These are phyloP conservation scores for Octodonta nipae DNA, from an alignment of 2,888 invertebrate species.

Conservation along the genomic window DNA sequence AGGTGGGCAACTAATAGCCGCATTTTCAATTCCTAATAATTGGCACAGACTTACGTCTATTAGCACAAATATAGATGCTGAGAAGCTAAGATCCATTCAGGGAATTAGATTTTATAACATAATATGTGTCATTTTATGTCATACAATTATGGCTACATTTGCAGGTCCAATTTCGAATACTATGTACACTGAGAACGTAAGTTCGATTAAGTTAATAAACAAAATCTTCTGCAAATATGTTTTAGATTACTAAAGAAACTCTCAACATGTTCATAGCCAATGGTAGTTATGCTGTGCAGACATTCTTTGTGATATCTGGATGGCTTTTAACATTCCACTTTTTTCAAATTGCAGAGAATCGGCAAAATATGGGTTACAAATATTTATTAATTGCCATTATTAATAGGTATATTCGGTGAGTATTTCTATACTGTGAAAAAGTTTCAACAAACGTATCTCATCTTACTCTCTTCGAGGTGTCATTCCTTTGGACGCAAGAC, in stretches of 20 bases:
- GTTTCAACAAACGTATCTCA: background rate
- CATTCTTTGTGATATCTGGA: conserved; percentile 22
- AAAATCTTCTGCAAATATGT: conserved; percentile 3
- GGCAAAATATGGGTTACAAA: conserved; percentile 15
- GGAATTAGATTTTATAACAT: conserved; percentile 24
- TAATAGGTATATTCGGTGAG: conserved; percentile 25
- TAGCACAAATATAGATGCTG: conserved; percentile 13
- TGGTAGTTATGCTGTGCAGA: conserved; percentile 22
- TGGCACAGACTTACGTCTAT: conserved; percentile 15
- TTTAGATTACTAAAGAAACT: conserved; percentile 15
- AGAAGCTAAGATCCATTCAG: conserved; percentile 20
- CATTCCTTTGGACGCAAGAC: no score
- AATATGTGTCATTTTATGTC: conserved; percentile 21
- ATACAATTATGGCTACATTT: conserved; percentile 21
- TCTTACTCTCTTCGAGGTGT: no score
- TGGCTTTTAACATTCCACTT: conserved; percentile 21
- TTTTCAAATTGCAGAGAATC: conserved; percentile 16
- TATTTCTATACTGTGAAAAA: background rate
- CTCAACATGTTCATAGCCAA: conserved; percentile 19
- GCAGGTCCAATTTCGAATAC: conserved; percentile 21
- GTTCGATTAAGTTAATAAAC: background rate
- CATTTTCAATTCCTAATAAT: conserved; percentile 19
- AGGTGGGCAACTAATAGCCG: conserved; percentile 16
- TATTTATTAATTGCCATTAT: conserved; percentile 20
- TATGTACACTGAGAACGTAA: conserved; percentile 21